Conservation (phyloP, 2,113 vertebrate species). For the Capricornis sumatraensis region DNA sequence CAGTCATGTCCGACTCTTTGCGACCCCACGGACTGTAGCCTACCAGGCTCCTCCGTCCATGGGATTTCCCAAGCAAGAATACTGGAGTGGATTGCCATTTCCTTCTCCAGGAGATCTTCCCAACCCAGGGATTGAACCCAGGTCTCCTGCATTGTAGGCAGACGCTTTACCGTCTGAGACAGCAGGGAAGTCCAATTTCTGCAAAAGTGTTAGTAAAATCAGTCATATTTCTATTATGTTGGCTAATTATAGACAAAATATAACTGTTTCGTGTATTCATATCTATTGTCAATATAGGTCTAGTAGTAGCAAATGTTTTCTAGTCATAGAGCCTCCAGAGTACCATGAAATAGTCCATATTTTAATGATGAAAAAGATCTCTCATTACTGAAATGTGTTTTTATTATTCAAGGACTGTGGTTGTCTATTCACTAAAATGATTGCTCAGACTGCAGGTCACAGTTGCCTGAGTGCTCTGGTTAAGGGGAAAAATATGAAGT, state of each 20-base stretch:
- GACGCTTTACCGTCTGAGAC: neutral
- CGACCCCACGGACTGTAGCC: neutral
- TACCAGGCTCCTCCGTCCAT: neutral
- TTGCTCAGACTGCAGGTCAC: neutral
- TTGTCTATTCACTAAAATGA: constrained; percentile 25
- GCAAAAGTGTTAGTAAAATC: neutral
- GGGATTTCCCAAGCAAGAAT: no score
- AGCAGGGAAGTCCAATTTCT: neutral
- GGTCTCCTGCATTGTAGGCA: neutral
- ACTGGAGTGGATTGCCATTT: no score
- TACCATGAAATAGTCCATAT: neutral
- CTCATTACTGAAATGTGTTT: neutral
- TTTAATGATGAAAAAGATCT: constrained; percentile 39
- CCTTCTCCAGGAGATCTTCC: neutral
- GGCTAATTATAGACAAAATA: constrained; percentile 11
- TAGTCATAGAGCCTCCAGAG: neutral
- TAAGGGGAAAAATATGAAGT: neutral
- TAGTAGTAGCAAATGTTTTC: constrained; percentile 11
- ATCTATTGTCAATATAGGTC: constrained; percentile 31
- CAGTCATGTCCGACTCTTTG: neutral
- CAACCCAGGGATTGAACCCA: neutral
- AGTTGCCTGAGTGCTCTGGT: neutral
- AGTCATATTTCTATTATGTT: neutral
- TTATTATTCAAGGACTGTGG: neutral
- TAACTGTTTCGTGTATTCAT: neutral